These are phyloP conservation scores for Rafetus swinhoei DNA, from an alignment of 2,113 vertebrate genomes.

Conservation along the genomic window DNA sequence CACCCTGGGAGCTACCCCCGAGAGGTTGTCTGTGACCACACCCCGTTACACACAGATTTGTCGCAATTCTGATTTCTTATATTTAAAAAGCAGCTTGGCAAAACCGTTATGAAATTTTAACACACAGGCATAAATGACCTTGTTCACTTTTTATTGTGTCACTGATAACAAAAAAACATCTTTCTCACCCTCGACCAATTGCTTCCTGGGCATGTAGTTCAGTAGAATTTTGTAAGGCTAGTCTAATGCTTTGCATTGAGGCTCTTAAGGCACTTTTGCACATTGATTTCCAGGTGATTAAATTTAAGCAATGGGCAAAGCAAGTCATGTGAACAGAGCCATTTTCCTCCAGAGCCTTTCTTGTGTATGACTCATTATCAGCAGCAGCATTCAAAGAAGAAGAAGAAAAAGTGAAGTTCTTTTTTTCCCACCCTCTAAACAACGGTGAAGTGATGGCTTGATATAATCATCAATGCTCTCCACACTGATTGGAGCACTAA, in stretches of 20 bases:
- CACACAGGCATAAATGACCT: background rate
- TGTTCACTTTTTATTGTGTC: background rate
- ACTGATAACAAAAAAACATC: background rate
- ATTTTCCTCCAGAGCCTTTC: background rate
- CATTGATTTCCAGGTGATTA: background rate
- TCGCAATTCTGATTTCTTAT: background rate
- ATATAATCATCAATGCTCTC: background rate
- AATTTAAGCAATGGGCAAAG: background rate
- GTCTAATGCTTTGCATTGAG: background rate
- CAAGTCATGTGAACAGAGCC: background rate
- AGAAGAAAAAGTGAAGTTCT: background rate
- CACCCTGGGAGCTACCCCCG: no score
- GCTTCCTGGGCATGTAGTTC: background rate
- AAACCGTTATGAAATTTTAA: background rate
- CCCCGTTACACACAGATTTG: background rate
- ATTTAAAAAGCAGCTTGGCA: background rate
- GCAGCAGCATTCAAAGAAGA: fast-evolving
- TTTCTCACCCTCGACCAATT: background rate
- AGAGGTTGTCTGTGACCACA: no score
- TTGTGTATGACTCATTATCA: background rate
- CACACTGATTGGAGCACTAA: background rate
- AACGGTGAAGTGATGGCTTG: background rate
- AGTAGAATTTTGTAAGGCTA: background rate
- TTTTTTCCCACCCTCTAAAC: background rate
- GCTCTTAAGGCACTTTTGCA: background rate